Evolutionary conservation across 2,797 vertebrate genomes (phyloP).

Genomic region (Helicolenus hilgendorfi): DNA sequence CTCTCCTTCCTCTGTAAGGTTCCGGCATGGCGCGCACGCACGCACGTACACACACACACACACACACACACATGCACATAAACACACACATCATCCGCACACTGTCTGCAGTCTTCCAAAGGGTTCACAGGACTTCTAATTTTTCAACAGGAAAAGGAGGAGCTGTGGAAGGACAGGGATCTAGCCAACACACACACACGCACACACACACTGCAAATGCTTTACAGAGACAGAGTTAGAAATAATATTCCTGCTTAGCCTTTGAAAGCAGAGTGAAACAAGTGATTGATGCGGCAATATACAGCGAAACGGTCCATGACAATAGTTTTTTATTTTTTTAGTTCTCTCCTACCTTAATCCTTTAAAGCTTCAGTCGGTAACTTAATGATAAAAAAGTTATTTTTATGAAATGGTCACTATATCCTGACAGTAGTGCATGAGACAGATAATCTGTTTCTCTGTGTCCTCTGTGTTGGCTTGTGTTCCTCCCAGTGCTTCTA

Average conservation of each 20-base stretch:
- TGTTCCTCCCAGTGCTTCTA: too few relatives aligned
- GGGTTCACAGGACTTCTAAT: conserved; percentile 68
- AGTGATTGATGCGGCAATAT: not conserved
- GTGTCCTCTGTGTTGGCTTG: too few relatives aligned
- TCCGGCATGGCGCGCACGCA: conserved; percentile 8
- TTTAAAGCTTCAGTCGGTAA: too few relatives aligned
- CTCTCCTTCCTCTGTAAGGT: conserved; percentile 51
- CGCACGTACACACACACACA: not conserved
- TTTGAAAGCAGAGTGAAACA: not conserved
- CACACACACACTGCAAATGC: conserved; percentile 20
- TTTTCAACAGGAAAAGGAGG: conserved; percentile 78
- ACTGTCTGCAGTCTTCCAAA: conserved; percentile 54
- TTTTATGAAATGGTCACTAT: too few relatives aligned
- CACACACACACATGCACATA: not conserved
- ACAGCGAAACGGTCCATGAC: not conserved
- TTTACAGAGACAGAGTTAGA: conserved; percentile 1
- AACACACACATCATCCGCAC: not conserved
- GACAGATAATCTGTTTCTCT: too few relatives aligned
- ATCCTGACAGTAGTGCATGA: too few relatives aligned
- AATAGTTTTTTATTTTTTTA: not conserved
- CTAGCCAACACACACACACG: conserved; percentile 37
- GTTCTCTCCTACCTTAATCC: not conserved
- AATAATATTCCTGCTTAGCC: conserved; percentile 19
- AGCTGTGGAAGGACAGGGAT: conserved; percentile 64
- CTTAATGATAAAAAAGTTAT: too few relatives aligned